Evolutionary conservation across 35 echinoderm and acorn worm genomes (phyloP).

Genomic region (Eucidaris tribuloides): DNA sequence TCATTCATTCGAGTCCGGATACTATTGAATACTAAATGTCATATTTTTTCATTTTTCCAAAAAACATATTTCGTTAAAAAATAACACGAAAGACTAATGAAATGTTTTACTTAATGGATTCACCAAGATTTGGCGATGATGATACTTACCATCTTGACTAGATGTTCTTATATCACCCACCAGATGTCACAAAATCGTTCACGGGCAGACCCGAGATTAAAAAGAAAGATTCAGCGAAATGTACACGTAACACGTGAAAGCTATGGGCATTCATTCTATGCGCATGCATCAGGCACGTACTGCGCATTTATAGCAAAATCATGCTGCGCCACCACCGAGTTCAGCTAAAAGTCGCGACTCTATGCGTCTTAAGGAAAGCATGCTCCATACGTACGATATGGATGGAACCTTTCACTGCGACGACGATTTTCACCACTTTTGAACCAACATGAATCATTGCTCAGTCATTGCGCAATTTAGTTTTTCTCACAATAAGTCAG

Average conservation of each 20-base stretch:
- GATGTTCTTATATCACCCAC: constrained; percentile 37
- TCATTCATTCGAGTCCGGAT: neutral
- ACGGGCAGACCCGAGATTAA: neutral
- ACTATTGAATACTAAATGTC: neutral
- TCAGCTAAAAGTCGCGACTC: too few relatives aligned
- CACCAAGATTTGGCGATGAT: neutral
- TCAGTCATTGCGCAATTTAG: too few relatives aligned
- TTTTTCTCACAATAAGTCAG: too few relatives aligned
- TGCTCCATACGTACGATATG: too few relatives aligned
- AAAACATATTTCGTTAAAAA: neutral
- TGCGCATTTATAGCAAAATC: too few relatives aligned
- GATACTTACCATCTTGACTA: constrained; percentile 61
- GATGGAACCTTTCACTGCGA: too few relatives aligned
- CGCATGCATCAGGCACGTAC: too few relatives aligned
- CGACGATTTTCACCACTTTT: too few relatives aligned
- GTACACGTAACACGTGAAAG: constrained; percentile 63
- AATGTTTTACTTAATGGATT: neutral
- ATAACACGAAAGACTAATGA: neutral
- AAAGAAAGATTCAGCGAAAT: constrained; percentile 6
- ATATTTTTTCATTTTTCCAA: neutral
- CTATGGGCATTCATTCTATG: too few relatives aligned
- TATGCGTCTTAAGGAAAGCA: too few relatives aligned
- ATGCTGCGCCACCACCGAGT: too few relatives aligned
- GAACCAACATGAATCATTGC: too few relatives aligned
- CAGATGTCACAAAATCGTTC: constrained; percentile 3